Conservation (phyloP, 2,113 vertebrate genomes). For the Cepphus grylle region DNA sequence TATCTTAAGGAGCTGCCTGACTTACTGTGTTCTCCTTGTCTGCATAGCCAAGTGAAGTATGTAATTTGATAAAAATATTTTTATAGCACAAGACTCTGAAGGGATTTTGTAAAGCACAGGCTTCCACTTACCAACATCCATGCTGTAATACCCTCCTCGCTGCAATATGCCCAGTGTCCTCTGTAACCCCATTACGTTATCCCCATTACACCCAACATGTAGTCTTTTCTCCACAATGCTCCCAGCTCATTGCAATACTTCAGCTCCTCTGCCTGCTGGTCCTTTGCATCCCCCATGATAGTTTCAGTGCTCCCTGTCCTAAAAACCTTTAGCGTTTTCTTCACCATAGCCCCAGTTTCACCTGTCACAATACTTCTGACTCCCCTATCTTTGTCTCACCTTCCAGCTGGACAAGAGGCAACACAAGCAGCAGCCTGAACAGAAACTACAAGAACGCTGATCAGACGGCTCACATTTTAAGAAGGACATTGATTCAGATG, state of each 20-base stretch:
- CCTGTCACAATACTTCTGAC: neutral
- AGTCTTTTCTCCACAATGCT: neutral
- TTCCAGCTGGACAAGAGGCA: neutral
- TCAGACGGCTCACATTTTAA: neutral
- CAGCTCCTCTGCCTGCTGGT: fast-evolving
- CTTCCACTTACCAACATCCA: neutral
- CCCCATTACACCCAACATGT: neutral
- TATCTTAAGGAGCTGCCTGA: neutral
- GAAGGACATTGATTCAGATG: neutral
- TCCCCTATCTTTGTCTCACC: neutral
- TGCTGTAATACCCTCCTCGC: neutral
- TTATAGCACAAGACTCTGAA: neutral
- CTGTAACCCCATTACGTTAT: neutral
- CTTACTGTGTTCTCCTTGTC: neutral
- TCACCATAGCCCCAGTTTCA: neutral
- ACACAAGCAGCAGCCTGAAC: neutral
- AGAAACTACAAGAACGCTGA: neutral
- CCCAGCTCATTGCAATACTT: neutral
- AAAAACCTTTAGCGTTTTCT: neutral
- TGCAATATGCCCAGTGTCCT: neutral
- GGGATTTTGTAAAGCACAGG: neutral
- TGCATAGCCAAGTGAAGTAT: neutral
- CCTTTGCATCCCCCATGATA: neutral
- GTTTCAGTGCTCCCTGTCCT: neutral
- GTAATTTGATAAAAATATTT: conserved; percentile 26